Percentiles rank a stretch among this genome's conserved stretches.
Conservation (phyloP, 2,113 vertebrate genomes). For the Rostratula benghalensis region DNA sequence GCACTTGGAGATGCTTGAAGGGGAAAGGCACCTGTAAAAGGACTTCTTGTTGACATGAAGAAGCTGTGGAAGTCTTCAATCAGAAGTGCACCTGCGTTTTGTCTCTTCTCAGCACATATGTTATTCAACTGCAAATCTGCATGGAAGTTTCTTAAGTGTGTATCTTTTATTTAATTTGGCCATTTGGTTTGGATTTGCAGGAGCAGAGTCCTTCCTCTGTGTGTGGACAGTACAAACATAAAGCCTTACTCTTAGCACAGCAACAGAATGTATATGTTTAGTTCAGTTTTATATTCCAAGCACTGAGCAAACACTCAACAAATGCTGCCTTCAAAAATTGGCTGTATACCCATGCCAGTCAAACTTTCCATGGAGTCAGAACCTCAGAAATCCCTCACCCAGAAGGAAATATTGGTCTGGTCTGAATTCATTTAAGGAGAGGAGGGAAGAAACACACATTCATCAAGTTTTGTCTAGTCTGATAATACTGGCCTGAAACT, state of each 20-base stretch:
- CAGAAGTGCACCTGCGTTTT: neutral
- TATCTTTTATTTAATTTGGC: neutral
- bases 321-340: constrained; percentile 10
- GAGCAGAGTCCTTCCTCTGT: neutral
- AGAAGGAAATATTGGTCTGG: neutral
- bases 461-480: constrained; percentile 13
- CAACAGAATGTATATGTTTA: neutral
- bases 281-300: constrained; percentile 6
- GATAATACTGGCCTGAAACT: neutral
- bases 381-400: constrained; percentile 13
- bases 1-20: neutral
- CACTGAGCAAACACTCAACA: constrained; percentile 6
- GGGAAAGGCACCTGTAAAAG: neutral
- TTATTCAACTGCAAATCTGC: neutral
- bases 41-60: neutral
- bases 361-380: constrained; percentile 61
- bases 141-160: neutral
- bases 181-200: neutral
- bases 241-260: neutral
- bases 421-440: constrained; percentile 17
- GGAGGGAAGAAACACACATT: neutral
- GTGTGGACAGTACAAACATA: neutral
- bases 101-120: neutral
- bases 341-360: neutral
- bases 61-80: constrained; percentile 7